Conservation (phyloP, 2,888 invertebrate genomes). For the Pachycephus smyrnensis region DNA sequence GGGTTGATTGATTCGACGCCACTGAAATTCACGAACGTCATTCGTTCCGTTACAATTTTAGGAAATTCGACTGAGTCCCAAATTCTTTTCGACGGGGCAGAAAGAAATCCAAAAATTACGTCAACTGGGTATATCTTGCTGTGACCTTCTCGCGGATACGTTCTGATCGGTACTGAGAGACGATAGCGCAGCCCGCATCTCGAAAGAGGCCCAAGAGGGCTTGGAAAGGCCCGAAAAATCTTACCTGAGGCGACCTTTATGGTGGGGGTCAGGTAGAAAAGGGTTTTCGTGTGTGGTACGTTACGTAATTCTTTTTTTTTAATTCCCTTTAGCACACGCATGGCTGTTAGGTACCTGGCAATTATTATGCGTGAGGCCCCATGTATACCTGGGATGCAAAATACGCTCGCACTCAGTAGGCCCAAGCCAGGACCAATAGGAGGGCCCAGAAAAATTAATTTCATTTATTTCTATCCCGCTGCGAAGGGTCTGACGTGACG, state of each 20-base stretch:
- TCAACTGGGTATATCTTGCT: neutral
- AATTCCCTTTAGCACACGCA: neutral
- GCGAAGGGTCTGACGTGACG: constrained; percentile 39
- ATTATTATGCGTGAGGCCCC: constrained; percentile 6
- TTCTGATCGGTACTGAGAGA: constrained; percentile 48
- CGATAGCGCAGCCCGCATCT: constrained; percentile 32
- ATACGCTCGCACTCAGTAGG: constrained; percentile 24
- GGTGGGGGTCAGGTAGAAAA: constrained; percentile 63
- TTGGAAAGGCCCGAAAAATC: constrained; percentile 46
- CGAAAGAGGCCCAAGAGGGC: constrained; percentile 61
- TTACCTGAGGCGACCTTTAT: constrained; percentile 61
- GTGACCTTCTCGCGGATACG: constrained; percentile 44
- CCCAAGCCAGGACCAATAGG: neutral
- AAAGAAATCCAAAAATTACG: neutral
- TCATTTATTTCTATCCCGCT: constrained; percentile 57
- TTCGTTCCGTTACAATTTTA: neutral
- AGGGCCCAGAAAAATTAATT: constrained; percentile 48
- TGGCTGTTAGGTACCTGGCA: neutral
- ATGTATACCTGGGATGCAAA: constrained; percentile 48
- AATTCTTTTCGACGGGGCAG: neutral
- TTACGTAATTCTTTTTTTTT: neutral
- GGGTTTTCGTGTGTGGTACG: constrained; percentile 44
- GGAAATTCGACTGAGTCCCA: neutral
- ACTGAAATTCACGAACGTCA: neutral
- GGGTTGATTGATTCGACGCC: neutral